A percentile compares a stretch with the other conserved stretches of the same genome.
phyloP scores from a whole-genome alignment of 2,888 invertebrate species.

The Ochlodes sylvanus region DNA sequence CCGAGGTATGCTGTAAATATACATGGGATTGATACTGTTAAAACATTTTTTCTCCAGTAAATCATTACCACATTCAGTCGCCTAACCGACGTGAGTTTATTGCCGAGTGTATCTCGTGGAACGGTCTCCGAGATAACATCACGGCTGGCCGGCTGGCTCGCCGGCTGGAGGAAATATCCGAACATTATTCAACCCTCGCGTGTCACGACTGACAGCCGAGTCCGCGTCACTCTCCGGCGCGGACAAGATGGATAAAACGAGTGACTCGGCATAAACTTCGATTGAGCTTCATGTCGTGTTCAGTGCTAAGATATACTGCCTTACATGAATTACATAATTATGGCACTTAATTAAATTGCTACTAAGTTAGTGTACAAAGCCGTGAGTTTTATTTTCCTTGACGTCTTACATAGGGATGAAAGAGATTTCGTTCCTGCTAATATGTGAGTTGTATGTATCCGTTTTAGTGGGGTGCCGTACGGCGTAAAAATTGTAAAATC shows the following conservation, averaged over 20 bases:
- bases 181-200: conserved; percentile 34
- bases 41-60: neutral
- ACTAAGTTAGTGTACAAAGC: too few species aligned
- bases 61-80: neutral
- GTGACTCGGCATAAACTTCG: conserved; percentile 7
- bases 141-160: conserved; percentile 2
- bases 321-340: neutral
- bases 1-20: too few species aligned
- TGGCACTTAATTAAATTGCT: too few species aligned
- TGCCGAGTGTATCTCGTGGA: neutral
- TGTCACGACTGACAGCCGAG: conserved; percentile 12
- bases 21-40: neutral
- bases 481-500: too few species aligned
- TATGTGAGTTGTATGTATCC: too few species aligned
- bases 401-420: too few species aligned
- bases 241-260: conserved; percentile 28
- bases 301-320: neutral
- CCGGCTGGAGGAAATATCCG: conserved; percentile 13
- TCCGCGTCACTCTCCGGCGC: conserved; percentile 1
- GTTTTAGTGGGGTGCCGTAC: too few species aligned
- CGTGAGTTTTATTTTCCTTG: too few species aligned
- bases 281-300: neutral
- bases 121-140: conserved; percentile 22
- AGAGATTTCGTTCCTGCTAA: too few species aligned
- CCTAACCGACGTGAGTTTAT: neutral